Evolutionary conservation across 2,888 invertebrate genomes (phyloP).

Genomic region (Balanococcus diminutus): DNA sequence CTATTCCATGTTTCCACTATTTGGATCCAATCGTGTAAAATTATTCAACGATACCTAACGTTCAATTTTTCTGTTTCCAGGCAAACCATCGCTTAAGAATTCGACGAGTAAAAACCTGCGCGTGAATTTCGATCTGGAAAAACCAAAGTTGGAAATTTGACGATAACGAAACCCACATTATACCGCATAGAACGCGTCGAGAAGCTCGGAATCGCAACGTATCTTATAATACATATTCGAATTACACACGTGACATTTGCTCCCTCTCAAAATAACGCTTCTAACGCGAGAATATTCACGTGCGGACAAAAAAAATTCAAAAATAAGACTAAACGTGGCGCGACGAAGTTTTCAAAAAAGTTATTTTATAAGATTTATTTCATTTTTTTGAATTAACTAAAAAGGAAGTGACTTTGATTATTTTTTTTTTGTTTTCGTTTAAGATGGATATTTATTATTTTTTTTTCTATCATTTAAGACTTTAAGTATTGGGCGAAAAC

Average conservation of each 20-base stretch:
- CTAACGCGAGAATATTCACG: slow-evolving; percentile 10
- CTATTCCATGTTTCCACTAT: too few species aligned
- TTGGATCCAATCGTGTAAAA: too few species aligned
- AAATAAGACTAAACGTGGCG: neutral
- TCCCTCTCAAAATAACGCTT: slow-evolving; percentile 23
- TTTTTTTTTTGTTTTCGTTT: slow-evolving; percentile 36
- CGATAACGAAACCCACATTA: neutral
- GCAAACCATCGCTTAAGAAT: slow-evolving; percentile 29
- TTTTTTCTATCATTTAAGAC: neutral
- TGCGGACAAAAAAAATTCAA: neutral
- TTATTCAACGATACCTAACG: too few species aligned
- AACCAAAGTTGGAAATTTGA: slow-evolving; percentile 52
- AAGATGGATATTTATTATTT: slow-evolving; percentile 39
- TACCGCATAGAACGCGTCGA: neutral
- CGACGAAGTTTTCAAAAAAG: neutral
- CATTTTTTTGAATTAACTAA: slow-evolving; percentile 18
- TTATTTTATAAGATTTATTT: slow-evolving; percentile 29
- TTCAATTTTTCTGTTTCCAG: slow-evolving; percentile 23
- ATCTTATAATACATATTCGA: neutral
- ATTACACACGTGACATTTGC: neutral
- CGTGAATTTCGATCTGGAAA: slow-evolving; percentile 52
- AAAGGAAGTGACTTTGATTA: slow-evolving; percentile 14
- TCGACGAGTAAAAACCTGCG: slow-evolving; percentile 48
- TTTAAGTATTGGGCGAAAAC: neutral
- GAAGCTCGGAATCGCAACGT: neutral